Evolutionary conservation across 2,113 vertebrate species (phyloP).

Genomic region (Gopherus flavomarginatus): DNA sequence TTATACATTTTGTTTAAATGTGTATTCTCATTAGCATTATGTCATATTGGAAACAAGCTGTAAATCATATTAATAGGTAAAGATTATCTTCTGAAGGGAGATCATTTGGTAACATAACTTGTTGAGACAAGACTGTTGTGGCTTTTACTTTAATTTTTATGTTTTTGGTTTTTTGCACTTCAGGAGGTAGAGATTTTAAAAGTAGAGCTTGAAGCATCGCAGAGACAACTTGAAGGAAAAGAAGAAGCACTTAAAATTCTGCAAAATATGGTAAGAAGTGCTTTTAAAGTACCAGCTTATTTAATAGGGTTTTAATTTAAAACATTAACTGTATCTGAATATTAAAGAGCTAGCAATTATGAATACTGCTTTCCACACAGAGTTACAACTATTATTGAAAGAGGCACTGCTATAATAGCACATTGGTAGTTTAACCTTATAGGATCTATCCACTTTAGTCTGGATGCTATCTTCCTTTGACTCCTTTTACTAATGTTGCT

Average conservation of each 20-base stretch:
- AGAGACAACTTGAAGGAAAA: conserved; percentile 91
- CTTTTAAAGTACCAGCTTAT: neutral
- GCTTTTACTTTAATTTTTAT: neutral
- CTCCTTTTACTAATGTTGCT: neutral
- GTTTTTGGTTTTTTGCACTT: conserved; percentile 25
- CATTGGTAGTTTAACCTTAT: neutral
- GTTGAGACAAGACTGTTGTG: fast-evolving
- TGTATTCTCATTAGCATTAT: neutral
- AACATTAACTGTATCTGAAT: neutral
- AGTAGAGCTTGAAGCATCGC: conserved; percentile 90
- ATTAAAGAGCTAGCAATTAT: neutral
- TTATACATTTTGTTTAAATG: neutral
- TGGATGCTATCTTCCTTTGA: neutral
- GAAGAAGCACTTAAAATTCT: conserved; percentile 94
- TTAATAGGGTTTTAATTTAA: neutral
- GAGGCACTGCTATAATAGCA: neutral
- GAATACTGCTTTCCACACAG: neutral
- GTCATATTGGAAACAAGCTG: neutral
- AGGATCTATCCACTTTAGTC: neutral
- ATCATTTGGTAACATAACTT: neutral
- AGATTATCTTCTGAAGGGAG: neutral
- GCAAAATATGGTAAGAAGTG: conserved; percentile 87
- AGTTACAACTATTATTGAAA: neutral
- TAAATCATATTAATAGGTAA: neutral
- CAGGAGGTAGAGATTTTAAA: conserved; percentile 87